phyloP scores from a whole-genome alignment of 2,888 invertebrate genomes.

The Trisateles emortualis region DNA sequence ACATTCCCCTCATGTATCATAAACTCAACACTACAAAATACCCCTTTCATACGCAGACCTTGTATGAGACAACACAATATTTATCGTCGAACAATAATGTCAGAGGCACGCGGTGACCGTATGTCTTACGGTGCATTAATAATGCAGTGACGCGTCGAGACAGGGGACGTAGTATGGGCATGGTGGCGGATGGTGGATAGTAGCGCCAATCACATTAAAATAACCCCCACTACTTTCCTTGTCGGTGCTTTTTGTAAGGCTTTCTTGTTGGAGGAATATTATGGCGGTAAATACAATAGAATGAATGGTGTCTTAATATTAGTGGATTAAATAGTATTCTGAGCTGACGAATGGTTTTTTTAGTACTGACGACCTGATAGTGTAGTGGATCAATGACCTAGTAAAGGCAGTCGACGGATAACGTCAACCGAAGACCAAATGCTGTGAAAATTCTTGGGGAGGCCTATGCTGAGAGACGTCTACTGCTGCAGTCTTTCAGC shows the following conservation, averaged over 20 bases:
- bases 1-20: background rate
- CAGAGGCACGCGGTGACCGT: conserved; percentile 38
- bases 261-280: background rate
- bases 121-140: conserved; percentile 73
- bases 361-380: too few species aligned
- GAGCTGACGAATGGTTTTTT: too few species aligned
- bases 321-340: too few species aligned
- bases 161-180: conserved; percentile 43
- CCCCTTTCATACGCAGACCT: conserved; percentile 2
- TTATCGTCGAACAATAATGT: conserved; percentile 14
- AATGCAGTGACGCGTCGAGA: conserved; percentile 78
- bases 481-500: too few species aligned
- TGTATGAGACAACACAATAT: background rate
- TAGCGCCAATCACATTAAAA: conserved; percentile 81
- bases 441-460: too few species aligned
- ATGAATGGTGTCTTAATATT: too few species aligned
- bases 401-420: too few species aligned
- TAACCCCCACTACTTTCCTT: conserved; percentile 60
- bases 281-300: background rate
- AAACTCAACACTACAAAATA: background rate
- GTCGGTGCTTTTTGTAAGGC: conserved; percentile 2
- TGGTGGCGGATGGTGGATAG: conserved; percentile 34
- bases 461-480: too few species aligned
- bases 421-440: too few species aligned
- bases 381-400: too few species aligned